These are phyloP conservation scores for Struthio camelus DNA, from an alignment of 2,113 vertebrate genomes.

Conservation along the genomic window DNA sequence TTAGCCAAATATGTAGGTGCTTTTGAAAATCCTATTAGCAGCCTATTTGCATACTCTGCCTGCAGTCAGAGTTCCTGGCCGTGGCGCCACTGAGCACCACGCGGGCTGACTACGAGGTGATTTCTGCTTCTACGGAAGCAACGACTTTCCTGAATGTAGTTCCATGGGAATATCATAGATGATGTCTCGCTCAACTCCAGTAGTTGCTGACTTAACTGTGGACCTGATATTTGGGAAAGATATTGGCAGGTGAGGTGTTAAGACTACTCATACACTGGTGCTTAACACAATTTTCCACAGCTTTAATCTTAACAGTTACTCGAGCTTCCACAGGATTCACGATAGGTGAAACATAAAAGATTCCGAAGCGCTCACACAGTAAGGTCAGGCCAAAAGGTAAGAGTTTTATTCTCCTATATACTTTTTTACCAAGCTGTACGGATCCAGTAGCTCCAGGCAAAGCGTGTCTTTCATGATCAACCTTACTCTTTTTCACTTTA, in stretches of 20 bases:
- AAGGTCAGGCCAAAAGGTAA: not conserved
- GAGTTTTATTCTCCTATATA: not conserved
- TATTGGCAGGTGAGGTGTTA: not conserved
- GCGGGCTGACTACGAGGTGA: not conserved
- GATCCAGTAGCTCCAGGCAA: not conserved
- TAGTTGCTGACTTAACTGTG: not conserved
- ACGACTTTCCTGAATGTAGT: not conserved
- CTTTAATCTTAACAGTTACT: not conserved
- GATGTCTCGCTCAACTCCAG: not conserved
- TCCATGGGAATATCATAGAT: not conserved
- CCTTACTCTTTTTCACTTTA: not conserved
- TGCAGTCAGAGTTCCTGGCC: not conserved
- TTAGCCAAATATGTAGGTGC: not conserved
- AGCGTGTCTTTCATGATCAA: not conserved
- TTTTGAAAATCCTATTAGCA: not conserved
- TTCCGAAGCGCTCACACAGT: not conserved
- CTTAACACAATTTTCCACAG: not conserved
- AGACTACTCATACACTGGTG: not conserved
- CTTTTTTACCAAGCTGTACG: not conserved
- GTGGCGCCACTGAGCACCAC: accelerated
- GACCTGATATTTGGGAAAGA: not conserved
- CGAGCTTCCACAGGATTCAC: not conserved
- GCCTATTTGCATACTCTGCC: not conserved
- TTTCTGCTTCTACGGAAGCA: not conserved
- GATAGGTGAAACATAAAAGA: not conserved